Evolutionary conservation across 2,113 vertebrate species (phyloP), one percentile per base, ranked within the genome.

Genomic region (Scortum barcoo): DNA sequence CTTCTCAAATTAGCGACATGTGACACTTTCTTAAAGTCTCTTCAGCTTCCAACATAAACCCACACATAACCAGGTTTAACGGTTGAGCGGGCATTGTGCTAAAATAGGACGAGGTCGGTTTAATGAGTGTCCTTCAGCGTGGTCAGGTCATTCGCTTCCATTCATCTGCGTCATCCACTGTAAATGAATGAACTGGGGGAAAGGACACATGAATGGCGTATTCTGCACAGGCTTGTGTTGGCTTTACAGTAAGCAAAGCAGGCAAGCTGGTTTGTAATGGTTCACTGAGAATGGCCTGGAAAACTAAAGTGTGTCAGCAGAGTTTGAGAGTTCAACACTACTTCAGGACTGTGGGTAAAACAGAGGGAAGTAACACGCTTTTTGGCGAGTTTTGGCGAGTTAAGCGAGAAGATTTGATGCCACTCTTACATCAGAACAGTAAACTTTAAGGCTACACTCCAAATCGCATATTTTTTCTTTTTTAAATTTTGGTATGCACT

Each of bases 101-200:
- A 60, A 86, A 85, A 80, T 16, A 50, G 81, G 66, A 60, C 65
- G 0, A 46, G 76, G 76, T 61, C 68, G n/a, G 69, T 88, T 89
- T 83, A 90, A 90, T 86, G 85, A 90, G 61, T 68, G 61, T 72
- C 80, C 62, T 61, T 67, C 73, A 26, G 84, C 71, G 26, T 48
- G 9, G 57, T 62, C 14, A 16, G 77, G 74, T 46, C 69, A 10
- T 33, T 63, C 36, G 2, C 81, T 20, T 77, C 66, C 75, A 26
- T 83, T 90, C 79, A 58, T 66, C 72, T 87, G 80, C 36, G 44
- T 84, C 86, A 77, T 68, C 72, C 66, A 26, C 72, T 78, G 82
- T 86, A 73, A 88, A 85, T 87, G 63, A 91, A 80, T 83, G 50
- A 85, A 80, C 78, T 7, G 54, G 38, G 72, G 56, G 24, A 42